Conservation (phyloP, 2,797 vertebrate genomes). For the Allobates femoralis region DNA sequence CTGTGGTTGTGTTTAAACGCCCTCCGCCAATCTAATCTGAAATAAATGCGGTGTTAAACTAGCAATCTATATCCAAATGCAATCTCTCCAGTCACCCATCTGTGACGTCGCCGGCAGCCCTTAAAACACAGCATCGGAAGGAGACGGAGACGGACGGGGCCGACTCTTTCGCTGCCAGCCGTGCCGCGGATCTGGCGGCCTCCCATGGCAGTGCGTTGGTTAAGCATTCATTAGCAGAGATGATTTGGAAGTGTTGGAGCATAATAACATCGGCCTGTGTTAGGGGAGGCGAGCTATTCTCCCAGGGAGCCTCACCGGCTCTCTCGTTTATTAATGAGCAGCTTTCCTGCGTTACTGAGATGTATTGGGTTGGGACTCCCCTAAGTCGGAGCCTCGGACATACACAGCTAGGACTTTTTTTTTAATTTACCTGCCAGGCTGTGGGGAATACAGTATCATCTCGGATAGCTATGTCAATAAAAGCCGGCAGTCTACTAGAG, state of each 20-base stretch:
- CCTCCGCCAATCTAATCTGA: background rate
- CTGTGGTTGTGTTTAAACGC: constrained; percentile 32
- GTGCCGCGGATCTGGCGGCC: background rate
- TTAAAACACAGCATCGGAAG: constrained; percentile 36
- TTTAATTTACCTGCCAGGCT: constrained; percentile 79
- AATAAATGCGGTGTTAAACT: constrained; percentile 44
- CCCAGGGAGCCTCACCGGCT: constrained; percentile 49
- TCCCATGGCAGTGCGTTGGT: constrained; percentile 48
- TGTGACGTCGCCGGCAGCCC: constrained; percentile 31
- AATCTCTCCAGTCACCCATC: constrained; percentile 40
- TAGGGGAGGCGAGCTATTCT: constrained; percentile 59
- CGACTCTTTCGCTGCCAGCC: constrained; percentile 31
- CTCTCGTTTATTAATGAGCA: constrained; percentile 77
- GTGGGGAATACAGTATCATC: constrained; percentile 74
- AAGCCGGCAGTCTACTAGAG: constrained; percentile 21
- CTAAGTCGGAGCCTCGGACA: constrained; percentile 71
- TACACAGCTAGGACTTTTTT: constrained; percentile 69
- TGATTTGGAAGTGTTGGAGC: constrained; percentile 54
- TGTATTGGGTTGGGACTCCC: constrained; percentile 79
- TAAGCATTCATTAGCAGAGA: constrained; percentile 60
- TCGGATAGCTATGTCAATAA: constrained; percentile 73
- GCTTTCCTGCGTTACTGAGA: constrained; percentile 76
- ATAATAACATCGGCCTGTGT: constrained; percentile 59
- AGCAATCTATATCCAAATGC: constrained; percentile 42
- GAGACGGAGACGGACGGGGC: background rate